A percentile compares a stretch with the other conserved stretches of the same genome.
Conservation (phyloP, 2,113 vertebrate species). For the Plecotus auritus region DNA sequence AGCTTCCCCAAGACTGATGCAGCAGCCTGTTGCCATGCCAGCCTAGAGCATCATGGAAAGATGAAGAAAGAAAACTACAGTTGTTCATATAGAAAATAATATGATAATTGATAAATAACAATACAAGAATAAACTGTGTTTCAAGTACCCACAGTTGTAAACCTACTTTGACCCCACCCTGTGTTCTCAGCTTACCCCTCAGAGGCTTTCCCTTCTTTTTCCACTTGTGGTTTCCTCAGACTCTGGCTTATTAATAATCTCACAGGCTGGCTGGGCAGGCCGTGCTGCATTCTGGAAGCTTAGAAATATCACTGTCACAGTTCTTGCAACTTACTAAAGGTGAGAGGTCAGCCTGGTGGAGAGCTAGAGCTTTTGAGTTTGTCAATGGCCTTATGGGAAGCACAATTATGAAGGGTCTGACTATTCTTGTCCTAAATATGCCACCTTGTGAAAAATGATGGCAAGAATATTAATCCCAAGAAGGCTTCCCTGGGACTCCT, state of each 20-base stretch:
- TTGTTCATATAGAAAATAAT: neutral
- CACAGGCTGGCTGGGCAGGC: constrained; percentile 14
- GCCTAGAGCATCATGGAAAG: neutral
- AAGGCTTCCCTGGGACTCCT: neutral
- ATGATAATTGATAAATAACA: neutral
- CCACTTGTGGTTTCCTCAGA: neutral
- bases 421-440: neutral
- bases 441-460: neutral
- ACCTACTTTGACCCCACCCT: neutral
- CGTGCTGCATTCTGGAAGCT: constrained; percentile 13
- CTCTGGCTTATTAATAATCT: constrained; percentile 10
- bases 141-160: neutral
- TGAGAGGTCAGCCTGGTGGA: neutral
- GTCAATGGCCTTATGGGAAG: neutral
- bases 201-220: neutral
- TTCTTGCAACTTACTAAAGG: neutral
- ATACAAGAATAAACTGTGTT: neutral
- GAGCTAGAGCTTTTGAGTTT: neutral
- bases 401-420: neutral
- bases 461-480: neutral
- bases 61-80: neutral
- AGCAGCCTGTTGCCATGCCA: neutral
- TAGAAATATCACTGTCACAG: neutral
- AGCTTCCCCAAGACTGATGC: neutral
- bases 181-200: neutral